Conservation (phyloP, 2,888 invertebrate genomes). For the Xestia sexstrigata region DNA sequence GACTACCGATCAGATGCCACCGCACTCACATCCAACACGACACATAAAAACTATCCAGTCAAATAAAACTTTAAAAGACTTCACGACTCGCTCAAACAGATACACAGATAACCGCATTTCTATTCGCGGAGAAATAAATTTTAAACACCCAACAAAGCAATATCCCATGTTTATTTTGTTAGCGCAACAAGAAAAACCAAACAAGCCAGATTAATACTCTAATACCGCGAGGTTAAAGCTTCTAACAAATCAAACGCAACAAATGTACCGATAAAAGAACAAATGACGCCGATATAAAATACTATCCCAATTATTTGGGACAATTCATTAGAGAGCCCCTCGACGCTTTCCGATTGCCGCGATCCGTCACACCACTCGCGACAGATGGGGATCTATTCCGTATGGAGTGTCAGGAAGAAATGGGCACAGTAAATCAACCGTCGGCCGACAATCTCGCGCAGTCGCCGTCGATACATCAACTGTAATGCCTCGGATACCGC, state of each 20-base stretch:
- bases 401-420: conserved; percentile 89
- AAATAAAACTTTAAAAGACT: conserved; percentile 65
- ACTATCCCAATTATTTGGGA: conserved; percentile 90
- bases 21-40: conserved; percentile 64
- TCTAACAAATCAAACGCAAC: conserved; percentile 88
- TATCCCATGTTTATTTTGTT: conserved; percentile 56
- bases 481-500: conserved; percentile 90
- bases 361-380: conserved; percentile 86
- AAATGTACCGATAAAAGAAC: conserved; percentile 88
- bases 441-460: conserved; percentile 88
- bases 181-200: conserved; percentile 67
- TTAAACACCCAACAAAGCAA: conserved; percentile 52
- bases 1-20: conserved; percentile 75
- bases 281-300: conserved; percentile 89
- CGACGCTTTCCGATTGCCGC: conserved; percentile 86
- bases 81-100: conserved; percentile 61
- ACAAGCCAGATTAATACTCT: conserved; percentile 76
- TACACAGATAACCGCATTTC: conserved; percentile 64
- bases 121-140: conserved; percentile 59
- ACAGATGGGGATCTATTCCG: conserved; percentile 88
- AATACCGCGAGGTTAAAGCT: conserved; percentile 83
- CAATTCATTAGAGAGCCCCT: conserved; percentile 89
- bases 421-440: conserved; percentile 88
- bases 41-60: conserved; percentile 68
- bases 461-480: conserved; percentile 90